Conservation (phyloP, 2,888 invertebrate genomes). For the Eurois occulta region DNA sequence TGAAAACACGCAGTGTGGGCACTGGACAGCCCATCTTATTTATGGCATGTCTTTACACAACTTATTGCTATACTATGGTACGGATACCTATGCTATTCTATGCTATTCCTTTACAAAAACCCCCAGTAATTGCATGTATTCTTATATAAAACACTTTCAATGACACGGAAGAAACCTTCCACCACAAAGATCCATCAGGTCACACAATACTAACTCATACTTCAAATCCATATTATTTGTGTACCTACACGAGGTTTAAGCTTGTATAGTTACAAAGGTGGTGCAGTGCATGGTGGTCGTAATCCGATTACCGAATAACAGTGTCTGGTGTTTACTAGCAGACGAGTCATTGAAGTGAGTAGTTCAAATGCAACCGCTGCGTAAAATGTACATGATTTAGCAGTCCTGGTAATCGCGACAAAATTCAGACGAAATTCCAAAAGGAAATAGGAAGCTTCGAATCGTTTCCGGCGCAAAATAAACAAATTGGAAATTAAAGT, state of each 20-base stretch:
- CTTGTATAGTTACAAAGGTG: background rate
- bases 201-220: background rate
- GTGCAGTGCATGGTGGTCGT: background rate
- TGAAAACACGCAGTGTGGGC: background rate
- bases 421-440: background rate
- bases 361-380: background rate
- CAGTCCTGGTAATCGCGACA: background rate
- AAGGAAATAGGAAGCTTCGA: background rate
- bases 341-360: conserved; percentile 3
- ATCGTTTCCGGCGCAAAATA: background rate
- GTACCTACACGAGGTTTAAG: background rate
- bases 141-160: background rate
- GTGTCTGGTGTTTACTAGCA: conserved; percentile 13
- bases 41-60: background rate
- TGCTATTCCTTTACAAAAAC: background rate
- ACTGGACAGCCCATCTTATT: background rate
- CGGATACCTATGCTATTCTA: background rate
- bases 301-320: conserved; percentile 45
- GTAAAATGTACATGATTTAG: background rate
- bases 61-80: background rate
- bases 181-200: background rate
- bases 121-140: too few species aligned
- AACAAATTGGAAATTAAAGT: background rate
- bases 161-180: too few species aligned
- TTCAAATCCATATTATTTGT: conserved; percentile 3